phyloP scores from a whole-genome alignment of 1,140 invertebrate species.

The Cyclargus thomasi region DNA sequence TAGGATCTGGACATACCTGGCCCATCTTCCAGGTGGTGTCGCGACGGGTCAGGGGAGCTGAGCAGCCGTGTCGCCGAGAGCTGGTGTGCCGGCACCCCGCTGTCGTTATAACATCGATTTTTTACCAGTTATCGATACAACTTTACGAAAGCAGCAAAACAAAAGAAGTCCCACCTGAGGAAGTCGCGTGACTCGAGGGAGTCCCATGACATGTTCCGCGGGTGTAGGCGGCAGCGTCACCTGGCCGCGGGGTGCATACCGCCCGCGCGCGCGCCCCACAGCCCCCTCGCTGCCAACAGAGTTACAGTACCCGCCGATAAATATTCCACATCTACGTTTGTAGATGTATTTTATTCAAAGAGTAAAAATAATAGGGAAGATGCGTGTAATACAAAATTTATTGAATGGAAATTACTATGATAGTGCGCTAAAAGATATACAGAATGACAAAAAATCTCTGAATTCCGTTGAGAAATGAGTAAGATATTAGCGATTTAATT shows the following conservation, averaged over 20 bases:
- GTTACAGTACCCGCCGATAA: too few relatives aligned
- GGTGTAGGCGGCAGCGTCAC: conserved; percentile 67
- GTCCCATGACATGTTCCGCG: conserved; percentile 74
- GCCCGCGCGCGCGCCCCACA: conserved; percentile 30
- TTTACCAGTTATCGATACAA: too few relatives aligned
- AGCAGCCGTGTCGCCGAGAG: conserved; percentile 86
- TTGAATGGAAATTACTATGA: too few relatives aligned
- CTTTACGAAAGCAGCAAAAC: too few relatives aligned
- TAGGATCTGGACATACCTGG: conserved; percentile 53
- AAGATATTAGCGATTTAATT: too few relatives aligned
- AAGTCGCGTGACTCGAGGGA: conserved; percentile 73
- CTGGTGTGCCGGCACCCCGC: conserved; percentile 72
- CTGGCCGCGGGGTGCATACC: conserved; percentile 59
- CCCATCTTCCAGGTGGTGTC: conserved; percentile 82
- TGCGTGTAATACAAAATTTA: too few relatives aligned
- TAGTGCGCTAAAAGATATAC: too few relatives aligned
- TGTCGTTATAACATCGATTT: conserved; percentile 21
- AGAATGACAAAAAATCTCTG: too few relatives aligned
- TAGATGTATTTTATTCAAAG: too few relatives aligned
- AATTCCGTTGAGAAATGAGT: too few relatives aligned
- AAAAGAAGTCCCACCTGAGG: conserved; percentile 50
- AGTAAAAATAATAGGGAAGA: too few relatives aligned
- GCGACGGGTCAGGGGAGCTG: conserved; percentile 85
- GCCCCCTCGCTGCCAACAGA: not conserved
- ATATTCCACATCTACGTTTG: too few relatives aligned